phyloP scores from a whole-genome alignment of 2,113 vertebrate species.

The Oxyura jamaicensis region DNA sequence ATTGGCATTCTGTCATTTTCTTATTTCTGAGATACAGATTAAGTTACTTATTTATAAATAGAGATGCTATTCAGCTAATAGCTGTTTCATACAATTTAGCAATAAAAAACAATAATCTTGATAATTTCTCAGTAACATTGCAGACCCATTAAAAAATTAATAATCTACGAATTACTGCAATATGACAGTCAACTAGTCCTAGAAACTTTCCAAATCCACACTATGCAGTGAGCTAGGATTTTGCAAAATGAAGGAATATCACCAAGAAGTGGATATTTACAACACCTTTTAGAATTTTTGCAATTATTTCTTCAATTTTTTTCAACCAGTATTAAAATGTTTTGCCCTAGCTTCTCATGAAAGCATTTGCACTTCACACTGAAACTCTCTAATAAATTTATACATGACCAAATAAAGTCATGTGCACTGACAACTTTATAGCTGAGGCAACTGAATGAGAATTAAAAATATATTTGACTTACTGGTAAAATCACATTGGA shows the following conservation, averaged over 20 bases:
- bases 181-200: background rate
- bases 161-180: background rate
- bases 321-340: background rate
- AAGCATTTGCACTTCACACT: background rate
- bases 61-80: background rate
- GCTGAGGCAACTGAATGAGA: background rate
- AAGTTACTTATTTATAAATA: background rate
- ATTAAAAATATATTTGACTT: background rate
- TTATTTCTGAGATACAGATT: background rate
- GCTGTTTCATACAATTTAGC: background rate
- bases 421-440: rapidly evolving
- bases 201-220: background rate
- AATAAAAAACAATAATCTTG: background rate
- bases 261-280: background rate
- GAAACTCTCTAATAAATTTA: background rate
- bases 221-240: background rate
- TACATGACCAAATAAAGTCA: background rate
- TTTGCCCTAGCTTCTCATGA: background rate
- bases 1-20: background rate
- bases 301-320: background rate
- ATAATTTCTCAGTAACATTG: background rate
- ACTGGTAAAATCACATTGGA: conserved; percentile 50
- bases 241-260: background rate
- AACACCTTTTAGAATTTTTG: background rate
- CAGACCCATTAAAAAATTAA: background rate